Percentiles rank a stretch among this genome's conserved stretches.
phyloP scores from a whole-genome alignment of 2,888 invertebrate genomes.

The Cosmia trapezina region DNA sequence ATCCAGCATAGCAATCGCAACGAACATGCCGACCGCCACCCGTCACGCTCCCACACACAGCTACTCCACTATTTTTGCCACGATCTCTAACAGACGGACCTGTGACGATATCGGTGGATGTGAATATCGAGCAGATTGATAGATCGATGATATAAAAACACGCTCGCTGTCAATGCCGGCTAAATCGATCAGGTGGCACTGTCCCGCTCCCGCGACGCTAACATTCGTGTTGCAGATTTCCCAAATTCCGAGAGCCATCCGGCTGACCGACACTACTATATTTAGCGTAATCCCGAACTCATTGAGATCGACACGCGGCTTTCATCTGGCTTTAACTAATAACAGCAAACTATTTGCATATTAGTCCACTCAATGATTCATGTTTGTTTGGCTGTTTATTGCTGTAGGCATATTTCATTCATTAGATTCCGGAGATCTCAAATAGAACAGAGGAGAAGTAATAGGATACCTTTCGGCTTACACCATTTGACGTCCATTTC shows the following conservation, averaged over 20 bases:
- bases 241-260: slow-evolving; percentile 67
- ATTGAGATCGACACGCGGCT: slow-evolving; percentile 63
- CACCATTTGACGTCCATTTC: slow-evolving; percentile 33
- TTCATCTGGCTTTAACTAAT: slow-evolving; percentile 56
- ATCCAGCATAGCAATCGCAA: slow-evolving; percentile 81
- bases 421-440: slow-evolving; percentile 20
- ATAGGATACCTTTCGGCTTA: slow-evolving; percentile 39
- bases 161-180: slow-evolving; percentile 72
- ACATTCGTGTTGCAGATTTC: slow-evolving; percentile 66
- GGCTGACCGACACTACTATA: slow-evolving; percentile 67
- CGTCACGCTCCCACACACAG: slow-evolving; percentile 81
- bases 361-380: slow-evolving; percentile 31
- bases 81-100: slow-evolving; percentile 62
- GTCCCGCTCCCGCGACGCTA: slow-evolving; percentile 58
- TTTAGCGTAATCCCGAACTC: slow-evolving; percentile 66
- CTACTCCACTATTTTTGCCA: slow-evolving; percentile 63
- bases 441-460: slow-evolving; percentile 33
- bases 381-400: slow-evolving; percentile 34
- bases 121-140: slow-evolving; percentile 67
- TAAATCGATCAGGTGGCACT: slow-evolving; percentile 62
- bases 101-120: slow-evolving; percentile 60
- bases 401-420: slow-evolving; percentile 35
- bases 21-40: slow-evolving; percentile 72
- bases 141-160: slow-evolving; percentile 69
- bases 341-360: slow-evolving; percentile 46